Base-by-base conservation (phyloP, 2,113 vertebrate genomes). In the Archilochus colubris region DNA sequence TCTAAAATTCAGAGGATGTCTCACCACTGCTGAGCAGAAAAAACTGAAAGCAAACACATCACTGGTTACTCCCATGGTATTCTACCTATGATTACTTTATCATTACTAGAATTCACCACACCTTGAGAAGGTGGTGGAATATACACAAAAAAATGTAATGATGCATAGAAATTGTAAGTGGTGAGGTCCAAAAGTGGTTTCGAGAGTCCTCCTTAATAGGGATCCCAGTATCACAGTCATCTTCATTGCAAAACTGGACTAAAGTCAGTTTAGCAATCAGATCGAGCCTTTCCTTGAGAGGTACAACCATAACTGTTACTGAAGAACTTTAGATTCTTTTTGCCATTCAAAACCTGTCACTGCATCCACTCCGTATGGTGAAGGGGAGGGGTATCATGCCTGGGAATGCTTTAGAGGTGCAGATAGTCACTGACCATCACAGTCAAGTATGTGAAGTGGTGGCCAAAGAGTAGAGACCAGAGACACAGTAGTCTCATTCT, bases 361-460 rank as follows among this genome's bases (percentile, higher is more conserved):
- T 59, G 14, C 3, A 23, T 38, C 16, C 30, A 0, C 8, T 46
- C 7, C 7, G 3, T 14, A 2, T 0, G 1, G 13, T 0, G 5
- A 85, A 76, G 38, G 6, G 16, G 54, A 54, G 33, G 22, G 68
- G 88, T 84, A 55, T 43, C 24, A 70, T 22, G 21, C 38, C 75
- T 68, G 36, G 10, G 43, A 85, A 36, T 18, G 23, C 6, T 62
- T 54, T 51, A 58, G 31, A 82, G 16, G 7, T 19, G 8, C 28
- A 75, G 40, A 63, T 2, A 22, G 12, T 7, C 38, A 5, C 25
- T 82, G 46, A 43, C n/a, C 31, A 62, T 73, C 50, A 18, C 24
- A 50, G n/a, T 4, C 0, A 0, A 54, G 25, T 15, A 6, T 2
- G 24, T n/a, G n/a, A 25, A 82, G 36, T 40, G 43, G 72, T 1